Base-by-base conservation (phyloP, 92 coral and sea anemone species). In the Metridium senile region DNA sequence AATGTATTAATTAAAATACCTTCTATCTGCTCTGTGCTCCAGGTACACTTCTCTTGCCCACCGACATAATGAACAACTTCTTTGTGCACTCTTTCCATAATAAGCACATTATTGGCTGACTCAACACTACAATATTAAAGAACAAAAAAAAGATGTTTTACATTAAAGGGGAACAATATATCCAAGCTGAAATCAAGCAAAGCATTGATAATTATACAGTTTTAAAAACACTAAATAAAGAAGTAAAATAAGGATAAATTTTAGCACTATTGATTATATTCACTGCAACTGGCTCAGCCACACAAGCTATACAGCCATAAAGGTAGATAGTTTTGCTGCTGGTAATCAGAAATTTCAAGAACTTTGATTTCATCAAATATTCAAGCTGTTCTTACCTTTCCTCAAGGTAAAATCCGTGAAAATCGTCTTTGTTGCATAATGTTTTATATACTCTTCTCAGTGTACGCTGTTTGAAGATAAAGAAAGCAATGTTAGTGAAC, bases 11-110 rank as follows among this genome's bases (percentile, higher is more conserved):
- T 61, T 27, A n/a, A 53, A 25, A 58, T 80, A 80, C 79, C 84
- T 26, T 80, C 79, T 29, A 79, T 79, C 71, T 79, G 84, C 28
- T 57, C 79, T 18, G 71, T 58, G 29, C 68, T 53, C 84, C 78
- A 71, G 35, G 20, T 17, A 28, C 78, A 80, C 78, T 39, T 57
- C 70, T 80, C 84, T 43, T 58, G 46, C 22, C 84, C 84, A 56
- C 84, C 84, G 70, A 70, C 84, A 73, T 29, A 62, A 18, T 81
- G 86, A 74, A 46, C 51, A 39, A 74, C 23, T 27, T 81, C 86
- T 47, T 64, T 30, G 33, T 27, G 73, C 23, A 81, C 80, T 34
- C 75, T 74, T 31, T 43, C 66, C 19, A 63, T 31, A 32, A 74
- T 63, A 6, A 25, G 46, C 26, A 19, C 53, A 30, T 81, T 81